Base-by-base conservation (phyloP, 2,888 invertebrate genomes). In the Chrysina gloriosa region DNA sequence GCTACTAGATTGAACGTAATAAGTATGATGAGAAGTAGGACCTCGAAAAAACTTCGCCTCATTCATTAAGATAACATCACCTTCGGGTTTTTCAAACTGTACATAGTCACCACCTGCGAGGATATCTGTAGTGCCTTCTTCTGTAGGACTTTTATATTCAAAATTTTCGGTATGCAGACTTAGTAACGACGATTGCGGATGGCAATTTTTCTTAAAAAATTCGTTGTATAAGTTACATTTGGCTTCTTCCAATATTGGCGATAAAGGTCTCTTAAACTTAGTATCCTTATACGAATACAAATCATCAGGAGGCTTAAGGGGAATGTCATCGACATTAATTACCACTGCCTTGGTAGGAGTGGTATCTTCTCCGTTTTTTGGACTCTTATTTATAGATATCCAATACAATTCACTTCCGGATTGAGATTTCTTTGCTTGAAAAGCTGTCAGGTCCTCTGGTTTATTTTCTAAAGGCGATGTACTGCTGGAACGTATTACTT, bases 261-360 rank as follows among this genome's bases (percentile, higher is more conserved):
- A 79, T 56, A 81, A 69, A 58, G 39, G 52, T 54, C 45, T 58
- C 25, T 48, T 50, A 23, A 4, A 14, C 11, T 11, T 14, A n/a
- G 3, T 39, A 21, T 36, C 11, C 25, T 7, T 25, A 11, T 0
- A 23, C 4, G 34, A 14, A 2, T 11, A 47, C 63, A 77, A 70
- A 70, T 79, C 78, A 25, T 71, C 67, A 1, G 81, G 81, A 16
- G 80, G 80, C 64, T 72, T 76, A 27, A 81, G 72, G 2, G 81
- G 81, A 52, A 81, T 82, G 34, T 82, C 81, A 71, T 82, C 82
- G 0, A 81, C 75, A 67, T 82, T 80, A 4, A 77, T 54, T 31
- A 76, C 34, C 61, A 52, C 39, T n/a, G 19, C 39, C 48, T 47
- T 68, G 14, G 47, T 25, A 19, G 52, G 3, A n/a, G 56, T 25